Evolutionary conservation across 2,113 vertebrate genomes (phyloP), one percentile per base, ranked within the genome.

Genomic region (Peromyscus maniculatus): DNA sequence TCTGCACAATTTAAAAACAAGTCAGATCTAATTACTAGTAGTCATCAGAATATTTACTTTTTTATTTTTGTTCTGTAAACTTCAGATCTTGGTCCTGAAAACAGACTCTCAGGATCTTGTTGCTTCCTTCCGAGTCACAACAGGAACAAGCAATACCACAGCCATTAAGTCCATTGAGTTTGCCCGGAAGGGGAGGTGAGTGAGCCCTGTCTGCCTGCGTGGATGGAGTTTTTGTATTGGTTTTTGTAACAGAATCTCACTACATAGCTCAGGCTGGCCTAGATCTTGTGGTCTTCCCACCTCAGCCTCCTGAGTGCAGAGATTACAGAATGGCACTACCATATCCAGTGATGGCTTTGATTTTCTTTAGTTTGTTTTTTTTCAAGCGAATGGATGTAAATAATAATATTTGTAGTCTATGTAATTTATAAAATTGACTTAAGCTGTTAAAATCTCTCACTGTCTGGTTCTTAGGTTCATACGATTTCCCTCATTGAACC

Each of bases 111-210:
- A 99, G 98, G 99, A 99, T 94, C 98, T 99, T 91, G 99, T 99
- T 97, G 99, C 99, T 78, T 99, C 99, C 75, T 99, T 99, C 98
- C 98, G 99, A 98, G 99, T 99, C 91, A 99, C 99, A 26, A 99
- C 99, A 12, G 99, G 99, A 59, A 99, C 99, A 97, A 99, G 99
- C 98, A 99, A 99, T 99, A 99, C 99, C 94, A 99, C 99, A 0
- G 99, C 99, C 91, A 99, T 99, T 95, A 99, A 99, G 97, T 99
- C 99, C 10, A 99, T 99, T 17, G 99, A 99, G 95, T 99, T 99
- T 97, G 99, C 99, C 79, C 99, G 99, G 90, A 99, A 99, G 96
- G 99, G 99, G 91, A 99, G 99, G 99, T 99, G 96, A 99, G 98
- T 43, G 0, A 90, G 72, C 62, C 15, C 49, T 96, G 59, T 93